A percentile compares a stretch with the other conserved stretches of the same genome.
These are phyloP conservation scores for Salmo trutta DNA, from an alignment of 2,797 vertebrate species.

Conservation along the genomic window DNA sequence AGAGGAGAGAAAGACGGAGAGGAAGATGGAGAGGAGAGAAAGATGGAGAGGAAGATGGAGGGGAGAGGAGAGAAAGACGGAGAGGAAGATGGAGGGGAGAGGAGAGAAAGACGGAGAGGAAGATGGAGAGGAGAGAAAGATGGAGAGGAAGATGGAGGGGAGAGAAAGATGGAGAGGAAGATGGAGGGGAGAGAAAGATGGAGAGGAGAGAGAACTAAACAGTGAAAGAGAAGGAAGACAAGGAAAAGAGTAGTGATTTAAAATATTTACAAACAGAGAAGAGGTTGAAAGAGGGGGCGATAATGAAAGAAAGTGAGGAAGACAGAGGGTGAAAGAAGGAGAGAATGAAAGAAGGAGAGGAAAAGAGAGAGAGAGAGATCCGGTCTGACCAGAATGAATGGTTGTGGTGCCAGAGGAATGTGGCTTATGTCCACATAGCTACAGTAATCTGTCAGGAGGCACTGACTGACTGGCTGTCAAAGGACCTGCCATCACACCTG, in stretches of 20 bases:
- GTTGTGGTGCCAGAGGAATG: not conserved
- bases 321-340: not conserved
- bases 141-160: not conserved
- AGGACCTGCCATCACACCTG: slow-evolving; percentile 41
- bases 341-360: not conserved
- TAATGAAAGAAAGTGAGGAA: not conserved
- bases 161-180: not conserved
- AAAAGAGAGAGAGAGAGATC: not conserved
- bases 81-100: not conserved
- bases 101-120: not conserved
- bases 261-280: not conserved
- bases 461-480: slow-evolving; percentile 34
- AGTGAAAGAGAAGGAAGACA: not conserved
- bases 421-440: too few species aligned
- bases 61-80: not conserved
- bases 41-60: too few species aligned
- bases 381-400: not conserved
- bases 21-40: too few species aligned
- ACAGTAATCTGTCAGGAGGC: not conserved
- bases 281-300: not conserved
- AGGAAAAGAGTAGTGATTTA: not conserved
- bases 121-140: not conserved
- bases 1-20: too few species aligned
- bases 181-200: not conserved
- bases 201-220: not conserved